phyloP scores from a whole-genome alignment of 2,797 vertebrate genomes.

The Alouatta caraya region DNA sequence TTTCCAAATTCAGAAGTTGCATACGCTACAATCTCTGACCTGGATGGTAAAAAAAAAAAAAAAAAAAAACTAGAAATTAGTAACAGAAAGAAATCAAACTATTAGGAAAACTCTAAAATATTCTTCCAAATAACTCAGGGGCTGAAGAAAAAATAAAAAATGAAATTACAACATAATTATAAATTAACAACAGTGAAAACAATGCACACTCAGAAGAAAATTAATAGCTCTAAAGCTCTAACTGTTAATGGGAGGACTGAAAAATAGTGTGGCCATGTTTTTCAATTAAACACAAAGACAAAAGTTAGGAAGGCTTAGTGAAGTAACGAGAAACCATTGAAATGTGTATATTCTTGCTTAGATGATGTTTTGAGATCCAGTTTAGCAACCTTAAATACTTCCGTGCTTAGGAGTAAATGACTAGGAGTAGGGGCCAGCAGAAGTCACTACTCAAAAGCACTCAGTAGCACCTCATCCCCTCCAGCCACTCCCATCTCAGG shows the following conservation, averaged over 20 bases:
- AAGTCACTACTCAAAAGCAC: background rate
- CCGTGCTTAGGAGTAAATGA: conserved; percentile 3
- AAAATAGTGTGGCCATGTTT: background rate
- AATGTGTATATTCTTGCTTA: background rate
- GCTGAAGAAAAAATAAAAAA: conserved; percentile 28
- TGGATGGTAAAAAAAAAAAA: background rate
- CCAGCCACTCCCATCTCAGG: background rate
- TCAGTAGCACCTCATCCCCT: background rate
- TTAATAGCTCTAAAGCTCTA: background rate
- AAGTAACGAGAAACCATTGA: background rate
- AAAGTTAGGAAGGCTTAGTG: background rate
- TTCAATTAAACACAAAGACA: background rate
- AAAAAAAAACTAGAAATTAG: background rate
- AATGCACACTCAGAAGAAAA: background rate
- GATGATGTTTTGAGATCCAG: background rate
- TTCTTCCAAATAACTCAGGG: conserved; percentile 3
- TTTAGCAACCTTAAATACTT: conserved; percentile 1
- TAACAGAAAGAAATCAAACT: background rate
- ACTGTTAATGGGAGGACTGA: background rate
- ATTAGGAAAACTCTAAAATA: conserved; percentile 14
- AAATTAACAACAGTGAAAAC: conserved; percentile 14
- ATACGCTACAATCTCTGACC: background rate
- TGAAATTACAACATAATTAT: conserved; percentile 8
- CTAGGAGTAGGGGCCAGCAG: background rate
- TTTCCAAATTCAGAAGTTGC: conserved; percentile 8